phyloP scores from a whole-genome alignment of 1,140 invertebrate species.

The Trigoniulus corallinus region DNA sequence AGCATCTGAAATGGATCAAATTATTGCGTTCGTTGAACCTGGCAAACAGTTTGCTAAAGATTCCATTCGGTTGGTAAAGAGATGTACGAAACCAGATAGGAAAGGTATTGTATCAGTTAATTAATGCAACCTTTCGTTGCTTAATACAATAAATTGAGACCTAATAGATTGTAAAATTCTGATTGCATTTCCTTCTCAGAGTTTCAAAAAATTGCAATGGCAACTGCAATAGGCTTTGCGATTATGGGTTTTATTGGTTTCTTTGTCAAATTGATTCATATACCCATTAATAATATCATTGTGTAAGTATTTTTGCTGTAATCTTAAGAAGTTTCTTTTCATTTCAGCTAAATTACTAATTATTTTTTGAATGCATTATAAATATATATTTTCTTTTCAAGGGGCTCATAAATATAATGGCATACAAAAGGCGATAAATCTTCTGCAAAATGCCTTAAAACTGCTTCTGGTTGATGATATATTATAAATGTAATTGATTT shows the following conservation, averaged over 20 bases:
- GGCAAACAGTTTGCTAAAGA: conserved; percentile 93
- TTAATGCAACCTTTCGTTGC: neutral
- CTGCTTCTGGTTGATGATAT: too few relatives aligned
- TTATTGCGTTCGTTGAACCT: conserved; percentile 86
- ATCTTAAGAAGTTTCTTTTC: too few relatives aligned
- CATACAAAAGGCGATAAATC: too few relatives aligned
- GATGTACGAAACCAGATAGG: conserved; percentile 97
- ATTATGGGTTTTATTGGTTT: conserved; percentile 99
- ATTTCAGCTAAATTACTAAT: too few relatives aligned
- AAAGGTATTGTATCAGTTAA: conserved; percentile 51
- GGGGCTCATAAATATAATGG: neutral
- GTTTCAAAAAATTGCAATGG: conserved; percentile 99
- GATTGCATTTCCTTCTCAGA: too few relatives aligned
- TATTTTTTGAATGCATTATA: too few relatives aligned
- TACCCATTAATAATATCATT: conserved; percentile 99
- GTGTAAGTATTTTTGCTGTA: conserved; percentile 34
- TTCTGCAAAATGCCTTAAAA: too few relatives aligned
- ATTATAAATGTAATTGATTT: too few relatives aligned
- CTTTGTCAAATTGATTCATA: conserved; percentile 99
- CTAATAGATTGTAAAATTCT: too few relatives aligned
- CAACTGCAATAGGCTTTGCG: conserved; percentile 97
- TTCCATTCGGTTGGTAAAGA: conserved; percentile 83
- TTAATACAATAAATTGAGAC: conserved; percentile 15
- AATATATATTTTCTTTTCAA: neutral
- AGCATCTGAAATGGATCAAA: conserved; percentile 71